Conservation (phyloP, 2,888 invertebrate species). For the Zootermopsis nevadensis region DNA sequence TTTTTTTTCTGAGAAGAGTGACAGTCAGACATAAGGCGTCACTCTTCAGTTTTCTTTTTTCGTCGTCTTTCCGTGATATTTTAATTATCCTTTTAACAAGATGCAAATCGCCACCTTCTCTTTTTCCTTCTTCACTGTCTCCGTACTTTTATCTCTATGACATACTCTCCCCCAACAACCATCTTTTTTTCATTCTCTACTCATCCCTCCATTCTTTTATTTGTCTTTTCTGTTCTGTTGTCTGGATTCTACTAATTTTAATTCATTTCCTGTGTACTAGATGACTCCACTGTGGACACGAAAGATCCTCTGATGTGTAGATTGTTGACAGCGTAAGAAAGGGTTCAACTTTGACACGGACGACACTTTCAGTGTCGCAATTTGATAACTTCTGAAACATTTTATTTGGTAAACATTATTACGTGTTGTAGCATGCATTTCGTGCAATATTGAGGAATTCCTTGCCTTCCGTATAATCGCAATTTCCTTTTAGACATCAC, state of each 20-base stretch:
- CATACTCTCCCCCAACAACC: constrained; percentile 16
- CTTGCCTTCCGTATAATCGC: no score
- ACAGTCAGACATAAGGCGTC: constrained; percentile 45
- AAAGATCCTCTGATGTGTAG: constrained; percentile 21
- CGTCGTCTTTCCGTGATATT: constrained; percentile 49
- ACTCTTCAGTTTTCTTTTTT: constrained; percentile 35
- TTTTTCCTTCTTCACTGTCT: constrained; percentile 39
- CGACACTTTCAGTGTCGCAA: neutral
- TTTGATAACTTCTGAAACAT: neutral
- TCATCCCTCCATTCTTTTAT: constrained; percentile 32
- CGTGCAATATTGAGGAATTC: no score
- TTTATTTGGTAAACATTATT: no score
- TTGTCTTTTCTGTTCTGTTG: constrained; percentile 33
- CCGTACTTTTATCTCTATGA: constrained; percentile 37
- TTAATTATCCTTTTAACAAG: constrained; percentile 53
- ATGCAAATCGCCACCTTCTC: constrained; percentile 50
- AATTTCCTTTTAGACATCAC: no score
- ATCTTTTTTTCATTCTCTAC: neutral
- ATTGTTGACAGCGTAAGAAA: neutral
- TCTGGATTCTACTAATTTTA: constrained; percentile 35
- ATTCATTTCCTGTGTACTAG: constrained; percentile 32
- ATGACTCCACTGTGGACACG: constrained; percentile 27
- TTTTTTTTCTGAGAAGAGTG: constrained; percentile 17
- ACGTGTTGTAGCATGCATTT: no score
- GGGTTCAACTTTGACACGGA: constrained; percentile 14